Evolutionary conservation across 1,140 invertebrate species (phyloP), one percentile per base, ranked within the genome.

Genomic region (Glossosoma conforme): DNA sequence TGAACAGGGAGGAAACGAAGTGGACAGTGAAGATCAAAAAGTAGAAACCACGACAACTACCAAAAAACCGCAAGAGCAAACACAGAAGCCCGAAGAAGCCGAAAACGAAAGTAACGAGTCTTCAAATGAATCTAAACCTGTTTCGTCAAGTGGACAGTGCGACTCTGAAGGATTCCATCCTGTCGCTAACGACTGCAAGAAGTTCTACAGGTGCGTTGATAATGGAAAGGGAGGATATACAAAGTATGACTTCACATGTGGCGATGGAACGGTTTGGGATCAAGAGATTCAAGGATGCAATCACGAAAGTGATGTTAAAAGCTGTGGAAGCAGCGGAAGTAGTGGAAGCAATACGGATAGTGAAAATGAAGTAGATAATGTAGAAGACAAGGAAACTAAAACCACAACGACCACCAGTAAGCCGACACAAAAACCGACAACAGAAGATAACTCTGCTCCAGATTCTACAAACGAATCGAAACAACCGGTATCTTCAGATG

Each of bases 191-290:
- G 63, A 76, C 19, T 85, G 83, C 60, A 68, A 70, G 25, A 79
- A 80, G 59, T 82, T 81, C 55, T 82, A 82, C 55, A 68, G 80
- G n/a, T 84, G 82, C 60, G 82, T 84, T 0, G 65, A 77, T 41
- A 75, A 75, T 51, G 78, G 76, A 11, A 70, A 78, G 41, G 68
- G 75, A 10, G 63, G 60, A 18, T 71, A 63, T 30, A 65, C 44
- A 3, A 70, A 66, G 52, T 74, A 74, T 59, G 69, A 74, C 44
- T 78, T 76, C 59, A 55, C 60, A 14, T 78, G 77, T 58, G 71
- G 74, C 8, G 60, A 63, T 25, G 75, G 77, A 54, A 80, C 80
- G 22, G 72, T 78, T 15, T 81, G 76, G 73, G 76, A 81, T 63
- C 61, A 67, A 33, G 53, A 71, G 4, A 62, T 68, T 24, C 56